Conservation (phyloP, 2,797 vertebrate genomes). For the Bradypus variegatus region DNA sequence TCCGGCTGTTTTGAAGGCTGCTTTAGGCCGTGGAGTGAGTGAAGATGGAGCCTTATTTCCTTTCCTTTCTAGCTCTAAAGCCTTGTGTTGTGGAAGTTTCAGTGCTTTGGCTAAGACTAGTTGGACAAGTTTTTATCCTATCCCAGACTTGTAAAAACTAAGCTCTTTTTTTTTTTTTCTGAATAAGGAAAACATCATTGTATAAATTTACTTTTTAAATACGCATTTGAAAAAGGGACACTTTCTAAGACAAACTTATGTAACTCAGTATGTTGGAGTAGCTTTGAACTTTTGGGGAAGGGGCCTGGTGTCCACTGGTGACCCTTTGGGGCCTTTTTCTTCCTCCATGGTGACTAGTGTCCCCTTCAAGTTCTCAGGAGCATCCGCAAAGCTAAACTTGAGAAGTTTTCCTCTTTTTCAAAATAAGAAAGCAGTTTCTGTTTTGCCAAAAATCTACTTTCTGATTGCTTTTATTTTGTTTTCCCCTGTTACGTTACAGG, state of each 20-base stretch:
- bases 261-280: background rate
- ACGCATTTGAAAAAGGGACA: conserved; percentile 36
- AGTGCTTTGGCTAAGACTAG: conserved; percentile 48
- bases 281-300: background rate
- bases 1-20: background rate
- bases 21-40: background rate
- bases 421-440: conserved; percentile 14
- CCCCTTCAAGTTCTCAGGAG: background rate
- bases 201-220: conserved; percentile 56
- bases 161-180: conserved; percentile 21
- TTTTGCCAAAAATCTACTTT: conserved; percentile 20
- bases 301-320: background rate
- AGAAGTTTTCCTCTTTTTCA: conserved; percentile 18
- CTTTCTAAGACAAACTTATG: conserved; percentile 35
- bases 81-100: conserved; percentile 13
- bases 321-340: background rate
- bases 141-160: conserved; percentile 56
- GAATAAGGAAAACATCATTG: conserved; percentile 42
- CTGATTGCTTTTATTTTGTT: conserved; percentile 29
- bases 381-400: conserved; percentile 8
- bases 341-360: background rate
- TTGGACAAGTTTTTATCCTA: conserved; percentile 61
- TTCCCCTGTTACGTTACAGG: background rate
- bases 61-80: conserved; percentile 47
- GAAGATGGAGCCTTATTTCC: background rate